Evolutionary conservation across 2,113 vertebrate genomes (phyloP).

Genomic region (Ptyas mucosa): DNA sequence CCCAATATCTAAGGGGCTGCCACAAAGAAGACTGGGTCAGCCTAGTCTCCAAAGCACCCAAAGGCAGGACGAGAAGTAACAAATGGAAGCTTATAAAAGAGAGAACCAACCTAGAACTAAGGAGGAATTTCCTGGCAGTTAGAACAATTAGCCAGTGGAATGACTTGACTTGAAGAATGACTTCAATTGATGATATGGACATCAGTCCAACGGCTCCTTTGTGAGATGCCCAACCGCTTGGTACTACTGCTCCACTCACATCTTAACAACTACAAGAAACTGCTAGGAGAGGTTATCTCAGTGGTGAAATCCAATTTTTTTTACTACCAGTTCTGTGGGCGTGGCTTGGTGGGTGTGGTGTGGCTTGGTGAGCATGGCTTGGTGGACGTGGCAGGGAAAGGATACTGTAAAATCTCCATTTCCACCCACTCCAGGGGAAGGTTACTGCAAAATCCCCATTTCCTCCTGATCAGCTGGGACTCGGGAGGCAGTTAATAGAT

Average conservation of each 20-base stretch:
- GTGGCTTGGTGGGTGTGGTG: no score
- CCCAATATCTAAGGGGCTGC: neutral
- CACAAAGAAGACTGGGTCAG: neutral
- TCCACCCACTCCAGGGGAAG: no score
- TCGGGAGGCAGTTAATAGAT: no score
- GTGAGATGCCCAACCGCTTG: neutral
- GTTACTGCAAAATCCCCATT: no score
- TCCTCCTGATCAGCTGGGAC: no score
- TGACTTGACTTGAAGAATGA: neutral
- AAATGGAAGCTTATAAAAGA: neutral
- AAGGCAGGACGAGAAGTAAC: neutral
- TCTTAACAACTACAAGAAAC: neutral
- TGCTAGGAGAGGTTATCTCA: neutral
- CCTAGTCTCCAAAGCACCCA: neutral
- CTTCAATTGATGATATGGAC: neutral
- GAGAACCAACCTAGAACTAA: neutral
- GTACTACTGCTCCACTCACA: neutral
- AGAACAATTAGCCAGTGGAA: neutral
- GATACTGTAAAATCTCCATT: no score
- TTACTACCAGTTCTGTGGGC: no score
- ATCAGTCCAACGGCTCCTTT: neutral
- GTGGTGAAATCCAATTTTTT: no score
- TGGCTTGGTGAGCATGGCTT: no score
- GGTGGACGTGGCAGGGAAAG: no score
- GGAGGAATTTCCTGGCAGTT: neutral